Evolutionary conservation across 2,113 vertebrate genomes (phyloP).

Genomic region (Toxostoma redivivum): DNA sequence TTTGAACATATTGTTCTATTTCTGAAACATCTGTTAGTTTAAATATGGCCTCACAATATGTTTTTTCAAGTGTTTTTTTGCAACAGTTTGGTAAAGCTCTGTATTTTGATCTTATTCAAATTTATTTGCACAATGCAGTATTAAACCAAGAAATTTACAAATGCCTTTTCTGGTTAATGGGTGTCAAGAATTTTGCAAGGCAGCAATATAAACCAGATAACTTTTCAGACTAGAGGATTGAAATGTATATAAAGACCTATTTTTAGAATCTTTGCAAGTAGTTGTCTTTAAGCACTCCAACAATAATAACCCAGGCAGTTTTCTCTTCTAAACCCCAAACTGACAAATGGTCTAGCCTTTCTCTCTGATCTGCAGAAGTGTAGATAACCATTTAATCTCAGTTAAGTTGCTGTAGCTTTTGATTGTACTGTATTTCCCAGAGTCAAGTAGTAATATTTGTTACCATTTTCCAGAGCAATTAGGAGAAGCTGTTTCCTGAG

Average conservation of each 20-base stretch:
- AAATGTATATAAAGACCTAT: neutral
- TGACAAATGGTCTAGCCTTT: neutral
- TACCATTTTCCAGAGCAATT: neutral
- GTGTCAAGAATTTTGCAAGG: neutral
- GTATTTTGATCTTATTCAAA: neutral
- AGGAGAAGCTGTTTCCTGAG: neutral
- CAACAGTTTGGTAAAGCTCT: neutral
- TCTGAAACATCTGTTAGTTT: constrained; percentile 65
- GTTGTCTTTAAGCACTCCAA: neutral
- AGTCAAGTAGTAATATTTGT: neutral
- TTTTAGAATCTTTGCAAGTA: neutral
- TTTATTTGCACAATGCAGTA: neutral
- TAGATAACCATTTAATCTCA: neutral
- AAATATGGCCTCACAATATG: constrained; percentile 56
- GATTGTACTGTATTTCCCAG: neutral
- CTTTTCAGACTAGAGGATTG: neutral
- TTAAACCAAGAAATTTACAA: neutral
- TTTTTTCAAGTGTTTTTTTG: constrained; percentile 60
- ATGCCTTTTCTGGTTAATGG: neutral
- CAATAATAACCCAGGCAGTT: neutral
- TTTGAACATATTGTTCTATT: constrained; percentile 67
- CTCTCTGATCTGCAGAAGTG: neutral
- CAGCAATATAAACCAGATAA: neutral
- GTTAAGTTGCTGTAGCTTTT: neutral
- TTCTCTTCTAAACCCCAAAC: neutral